Base-by-base conservation (phyloP, 2,797 vertebrate genomes). In the Cirrhinus mrigala region DNA sequence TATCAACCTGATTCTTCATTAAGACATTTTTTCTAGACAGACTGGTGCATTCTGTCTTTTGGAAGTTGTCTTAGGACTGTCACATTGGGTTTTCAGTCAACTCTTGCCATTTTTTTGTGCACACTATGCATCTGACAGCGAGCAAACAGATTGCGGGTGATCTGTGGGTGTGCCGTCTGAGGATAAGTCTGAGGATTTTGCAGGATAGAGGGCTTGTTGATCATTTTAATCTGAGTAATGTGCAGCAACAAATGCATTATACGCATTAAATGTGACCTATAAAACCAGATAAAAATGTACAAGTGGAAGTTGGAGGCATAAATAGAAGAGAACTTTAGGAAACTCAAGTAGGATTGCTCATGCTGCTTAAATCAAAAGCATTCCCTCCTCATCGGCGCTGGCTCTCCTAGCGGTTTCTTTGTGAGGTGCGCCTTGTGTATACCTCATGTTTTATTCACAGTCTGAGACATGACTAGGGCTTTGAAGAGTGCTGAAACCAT, bases 391-490 rank as follows among this genome's bases (percentile, higher is more conserved):
- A 89, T 94, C 89, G 88, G 86, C 89, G 90, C 82, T 91, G 89
- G 90, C 85, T 92, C 84, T 87, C 87, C 87, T 87, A 90, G 88
- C 82, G 86, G 88, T 89, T 88, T 89, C 88, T 93, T 90, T 92
- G 89, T 84, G 90, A 88, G 68, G 75, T 76, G 68, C 74, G 75
- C 87, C 89, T 84, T 70, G 54, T 85, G 85, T 92, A 92, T 92
- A 33, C 86, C 91, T 94, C 90, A 95, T 95, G 94, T 95, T 94
- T 95, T 94, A 95, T 95, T 94, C 95, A 96, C 68, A 91, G 87
- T 89, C 86, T 86, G 91, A 91, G 92, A 91, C 90, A 93, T 89
- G 91, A 87, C 91, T 92, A 90, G 87, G 86, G 89, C 93, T 95
- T 95, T 95, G 92, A 95, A 93, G 92, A 91, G 88, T 75, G 88